Base-by-base conservation (phyloP, 92 coral and sea anemone genomes). In the Pocillopora meandrina region DNA sequence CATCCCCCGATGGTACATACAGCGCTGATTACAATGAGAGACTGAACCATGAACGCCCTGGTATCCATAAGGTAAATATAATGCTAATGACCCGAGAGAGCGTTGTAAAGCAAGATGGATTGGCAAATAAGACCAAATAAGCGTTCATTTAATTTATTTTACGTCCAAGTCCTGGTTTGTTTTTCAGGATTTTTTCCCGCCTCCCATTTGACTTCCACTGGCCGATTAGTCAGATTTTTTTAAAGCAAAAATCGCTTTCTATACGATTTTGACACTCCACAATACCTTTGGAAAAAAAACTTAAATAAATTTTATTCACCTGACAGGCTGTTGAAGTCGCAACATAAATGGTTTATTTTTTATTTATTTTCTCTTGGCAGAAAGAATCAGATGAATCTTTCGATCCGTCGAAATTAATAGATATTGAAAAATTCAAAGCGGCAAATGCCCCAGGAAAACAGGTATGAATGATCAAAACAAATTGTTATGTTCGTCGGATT, bases 371-470 rank as follows among this genome's bases (percentile, higher is more conserved):
- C 58, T 31, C 49, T 72, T 81, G n/a, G 62, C 72, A 94, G 98
- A 79, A 74, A 20, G 90, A 89, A 26, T 84, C 91, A 3, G 98
- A 95, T 12, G 98, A 95, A 57, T 64, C 90, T 0, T 95, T 95
- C 67, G 98, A 95, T 66, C 96, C 95, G 14, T 86, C 98, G 5
- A 58, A 83, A 15, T 81, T 95, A 12, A 90, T 95, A 18, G 98
- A 95, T 77, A 89, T 95, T 20, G 95, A 92, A 58, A 95, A 95
- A 78, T 95, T 95, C 76, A 94, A 88, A 80, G 98, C 98, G 17
- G 98, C 88, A 8, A 95, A 95, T 35, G 87, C 88, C 3, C 92
- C 87, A 4, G 17, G 87, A 33, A 90, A 82, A 63, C 66, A 84
- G 91, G 90, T 86, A 56, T 26, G 71, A 7, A 42, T 3, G 52